phyloP scores from a whole-genome alignment of 1,140 invertebrate genomes.

The Cotesia vestalis region DNA sequence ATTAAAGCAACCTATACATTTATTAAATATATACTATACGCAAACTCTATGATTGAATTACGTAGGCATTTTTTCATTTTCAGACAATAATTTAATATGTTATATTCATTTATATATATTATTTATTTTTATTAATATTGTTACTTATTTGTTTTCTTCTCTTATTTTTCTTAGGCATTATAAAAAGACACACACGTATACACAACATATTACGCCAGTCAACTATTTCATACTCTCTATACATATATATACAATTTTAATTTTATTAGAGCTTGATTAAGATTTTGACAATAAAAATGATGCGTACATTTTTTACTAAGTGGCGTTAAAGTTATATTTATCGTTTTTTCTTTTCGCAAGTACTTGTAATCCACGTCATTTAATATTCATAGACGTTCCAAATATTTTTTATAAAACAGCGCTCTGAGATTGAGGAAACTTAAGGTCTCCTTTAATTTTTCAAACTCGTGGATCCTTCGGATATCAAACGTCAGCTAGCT shows the following conservation, averaged over 20 bases:
- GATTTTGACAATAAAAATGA: background rate
- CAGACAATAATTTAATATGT: background rate
- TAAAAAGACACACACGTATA: constrained; percentile 35
- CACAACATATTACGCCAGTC: constrained; percentile 4
- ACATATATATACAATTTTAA: constrained; percentile 49
- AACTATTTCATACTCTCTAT: constrained; percentile 26
- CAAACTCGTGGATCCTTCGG: no score
- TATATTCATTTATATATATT: constrained; percentile 1
- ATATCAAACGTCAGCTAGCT: no score
- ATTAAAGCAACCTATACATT: background rate
- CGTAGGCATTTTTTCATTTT: constrained; percentile 3
- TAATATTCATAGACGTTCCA: no score
- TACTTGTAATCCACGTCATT: no score
- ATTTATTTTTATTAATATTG: constrained; percentile 8
- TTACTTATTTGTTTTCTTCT: no score
- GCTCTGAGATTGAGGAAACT: no score
- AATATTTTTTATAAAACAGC: no score
- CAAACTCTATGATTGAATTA: constrained; percentile 23
- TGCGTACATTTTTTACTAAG: constrained; percentile 44
- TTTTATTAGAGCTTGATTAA: background rate
- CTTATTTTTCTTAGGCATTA: constrained; percentile 21
- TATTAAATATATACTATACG: background rate
- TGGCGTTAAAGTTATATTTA: no score
- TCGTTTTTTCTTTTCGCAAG: no score
- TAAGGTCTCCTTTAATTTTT: no score